Evolutionary conservation across 2,113 vertebrate species (phyloP), one percentile per base, ranked within the genome.

Genomic region (Engraulis encrasicolus): DNA sequence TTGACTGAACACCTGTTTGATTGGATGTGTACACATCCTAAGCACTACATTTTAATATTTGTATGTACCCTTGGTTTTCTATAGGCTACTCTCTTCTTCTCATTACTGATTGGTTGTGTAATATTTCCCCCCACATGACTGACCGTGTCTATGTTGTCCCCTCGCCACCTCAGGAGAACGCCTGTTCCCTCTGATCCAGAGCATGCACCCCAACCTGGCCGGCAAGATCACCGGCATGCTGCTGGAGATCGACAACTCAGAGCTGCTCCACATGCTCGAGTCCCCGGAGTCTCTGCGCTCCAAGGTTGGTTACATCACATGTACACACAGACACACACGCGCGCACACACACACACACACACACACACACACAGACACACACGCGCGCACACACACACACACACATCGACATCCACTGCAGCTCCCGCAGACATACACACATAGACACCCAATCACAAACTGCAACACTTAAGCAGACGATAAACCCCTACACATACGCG

Each of bases 191-290:
- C 94, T 99, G 82, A 99, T 99, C 93, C 97, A 98, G 94, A 96
- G 94, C 93, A 99, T 99, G 98, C 97, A 99, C 88, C 96, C 96
- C 79, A 97, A 93, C 91, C 95, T 99, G 93, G 97, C 97, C 83
- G 98, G 98, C 85, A 99, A 99, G 93, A 99, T 99, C 93, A 99
- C 98, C 31, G 98, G 98, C 83, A 99, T 99, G 98, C 89, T 99
- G 89, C 85, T 99, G 94, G 98, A 99, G 93, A 99, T 99, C 83
- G 97, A n/a, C 93, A 99, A 99, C 91, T 99, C 98, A 0, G 97
- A 99, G 94, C 95, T 99, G 74, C 96, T 99, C 87, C 98, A 99
- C 92, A 99, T 99, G 98, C 96, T 99, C 17, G 98, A 99, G 94
- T 99, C 98, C 83, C 98, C 97, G 19, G 98, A 99, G 92, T 99